Base-by-base conservation (phyloP, 2,113 vertebrate species). In the Psephotus haematonotus region DNA sequence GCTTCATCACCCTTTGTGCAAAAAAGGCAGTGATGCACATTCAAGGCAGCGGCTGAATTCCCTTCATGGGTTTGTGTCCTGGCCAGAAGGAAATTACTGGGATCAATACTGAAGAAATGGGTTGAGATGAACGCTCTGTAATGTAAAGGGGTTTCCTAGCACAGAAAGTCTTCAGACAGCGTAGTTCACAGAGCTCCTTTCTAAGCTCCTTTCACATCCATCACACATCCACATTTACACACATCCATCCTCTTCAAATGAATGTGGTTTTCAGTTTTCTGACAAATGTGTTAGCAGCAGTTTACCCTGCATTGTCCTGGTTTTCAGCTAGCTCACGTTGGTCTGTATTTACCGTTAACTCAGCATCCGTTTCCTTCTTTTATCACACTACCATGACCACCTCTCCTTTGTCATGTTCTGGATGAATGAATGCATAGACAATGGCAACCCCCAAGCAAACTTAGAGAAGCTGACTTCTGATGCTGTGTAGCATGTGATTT, bases 151-250 rank as follows among this genome's bases (percentile, higher is more conserved):
- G 27, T 46, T 69, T 75, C 37, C 23, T 78, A 74, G 65, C 43
- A 47, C 0, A 62, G 33, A 68, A 31, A 10, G 49, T 1, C 25
- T 84, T 37, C 0, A 0, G 37, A 43, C 17, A 74, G 25, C 15
- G 41, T 0, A 2, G n/a, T 53, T 80, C 63, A 53, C n/a, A 67
- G 53, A 23, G 7, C 9, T 43, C 7, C 10, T 37, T 63, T 59
- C 28, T 39, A 82, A 53, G 29, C 60, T 70, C 44, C 39, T 37
- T 37, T 37, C 37, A 39, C 39, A 39, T 39, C 39, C 39, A 39
- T 39, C 39, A 39, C 39, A 39, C 39, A 39, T 39, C 39, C 39
- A 12, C n/a, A 35, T 79, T 55, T 80, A 13, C 22, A 23, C 2
- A 3, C 10, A 41, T 82, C 46, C 17, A 49, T 13, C 11, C 1